Percentiles rank a stretch among this genome's conserved stretches.
Evolutionary conservation across 2,113 vertebrate genomes (phyloP).

Genomic region (Struthio camelus): DNA sequence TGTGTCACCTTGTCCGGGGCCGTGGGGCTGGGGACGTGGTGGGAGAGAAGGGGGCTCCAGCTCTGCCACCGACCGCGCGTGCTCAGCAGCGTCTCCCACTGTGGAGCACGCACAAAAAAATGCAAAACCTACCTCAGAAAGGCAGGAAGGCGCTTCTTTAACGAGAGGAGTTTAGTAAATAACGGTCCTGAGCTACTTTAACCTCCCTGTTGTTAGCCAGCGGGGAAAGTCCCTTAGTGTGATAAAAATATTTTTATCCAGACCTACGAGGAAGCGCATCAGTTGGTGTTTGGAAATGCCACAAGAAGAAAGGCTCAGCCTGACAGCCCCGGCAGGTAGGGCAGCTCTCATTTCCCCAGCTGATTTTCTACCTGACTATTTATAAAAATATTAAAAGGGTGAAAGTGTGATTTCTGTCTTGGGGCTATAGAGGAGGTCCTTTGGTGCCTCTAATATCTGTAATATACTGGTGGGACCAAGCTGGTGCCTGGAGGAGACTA

Average conservation of each 20-base stretch:
- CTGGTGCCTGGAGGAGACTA: neutral
- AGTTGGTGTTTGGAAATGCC: neutral
- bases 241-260: neutral
- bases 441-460: fast-evolving
- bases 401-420: fast-evolving
- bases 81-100: too few relatives aligned
- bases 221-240: neutral
- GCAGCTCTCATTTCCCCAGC: neutral
- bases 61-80: neutral
- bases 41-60: neutral
- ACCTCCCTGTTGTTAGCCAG: neutral
- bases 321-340: neutral
- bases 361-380: neutral
- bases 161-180: neutral
- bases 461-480: neutral
- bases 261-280: fast-evolving
- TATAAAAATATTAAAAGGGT: too few relatives aligned
- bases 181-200: neutral
- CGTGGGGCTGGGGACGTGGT: neutral
- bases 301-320: fast-evolving
- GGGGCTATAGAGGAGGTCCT: neutral
- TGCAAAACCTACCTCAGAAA: neutral
- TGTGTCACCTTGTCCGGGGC: neutral
- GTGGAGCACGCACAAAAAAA: too few relatives aligned
- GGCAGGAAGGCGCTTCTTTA: neutral